Percentiles rank a stretch among this genome's conserved stretches.
Evolutionary conservation across 2,888 invertebrate genomes (phyloP).

Genomic region (Therioaphis trifolii): DNA sequence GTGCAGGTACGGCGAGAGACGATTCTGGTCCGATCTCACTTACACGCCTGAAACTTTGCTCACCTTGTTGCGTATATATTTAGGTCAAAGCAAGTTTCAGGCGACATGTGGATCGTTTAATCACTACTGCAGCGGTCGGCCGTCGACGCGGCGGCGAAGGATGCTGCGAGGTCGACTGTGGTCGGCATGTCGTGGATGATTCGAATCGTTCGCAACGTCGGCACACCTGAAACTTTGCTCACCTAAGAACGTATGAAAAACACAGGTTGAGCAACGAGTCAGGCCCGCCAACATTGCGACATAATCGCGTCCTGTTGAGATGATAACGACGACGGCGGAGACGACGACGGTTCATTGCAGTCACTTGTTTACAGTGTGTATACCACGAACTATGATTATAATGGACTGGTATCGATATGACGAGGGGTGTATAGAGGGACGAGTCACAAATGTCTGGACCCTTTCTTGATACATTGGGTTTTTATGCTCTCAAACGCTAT

Average conservation of each 20-base stretch:
- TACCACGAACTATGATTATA: too few relatives aligned
- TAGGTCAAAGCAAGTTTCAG: conserved; percentile 85
- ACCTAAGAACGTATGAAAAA: conserved; percentile 73
- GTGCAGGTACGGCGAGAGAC: not conserved
- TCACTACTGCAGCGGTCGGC: not conserved
- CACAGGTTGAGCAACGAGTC: conserved; percentile 86
- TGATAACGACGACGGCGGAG: not conserved
- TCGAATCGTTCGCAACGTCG: conserved; percentile 69
- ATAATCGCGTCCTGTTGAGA: not conserved
- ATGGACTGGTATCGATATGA: too few relatives aligned
- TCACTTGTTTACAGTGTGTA: too few relatives aligned
- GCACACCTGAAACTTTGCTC: conserved; percentile 92
- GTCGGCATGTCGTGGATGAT: not conserved
- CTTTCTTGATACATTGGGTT: too few relatives aligned
- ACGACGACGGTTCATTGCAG: not conserved
- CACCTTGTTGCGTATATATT: conserved; percentile 76
- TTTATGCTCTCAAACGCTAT: too few relatives aligned
- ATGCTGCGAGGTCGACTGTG: not conserved
- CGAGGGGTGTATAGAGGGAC: too few relatives aligned
- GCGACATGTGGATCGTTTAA: conserved; percentile 70
- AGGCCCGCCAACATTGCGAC: conserved; percentile 73
- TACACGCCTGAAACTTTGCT: conserved; percentile 92
- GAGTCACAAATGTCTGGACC: too few relatives aligned
- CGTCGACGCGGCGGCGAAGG: not conserved
- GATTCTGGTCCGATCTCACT: conserved; percentile 69